A percentile compares a stretch with the other conserved stretches of the same genome.
Evolutionary conservation across 2,888 invertebrate genomes (phyloP).

Genomic region (Drosophila ustulata): DNA sequence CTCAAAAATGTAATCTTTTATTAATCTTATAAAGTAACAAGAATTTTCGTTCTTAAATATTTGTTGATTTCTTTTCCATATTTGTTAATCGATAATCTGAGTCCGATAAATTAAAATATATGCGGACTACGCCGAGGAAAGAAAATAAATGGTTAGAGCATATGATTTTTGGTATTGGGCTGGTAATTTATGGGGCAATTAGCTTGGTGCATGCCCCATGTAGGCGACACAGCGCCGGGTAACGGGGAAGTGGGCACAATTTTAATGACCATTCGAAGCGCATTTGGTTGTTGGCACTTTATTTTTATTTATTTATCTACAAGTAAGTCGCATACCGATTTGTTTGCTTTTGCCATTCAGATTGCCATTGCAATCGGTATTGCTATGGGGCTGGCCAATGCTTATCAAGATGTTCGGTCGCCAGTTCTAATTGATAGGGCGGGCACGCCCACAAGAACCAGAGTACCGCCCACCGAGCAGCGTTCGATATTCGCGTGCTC

Average conservation of each 20-base stretch:
- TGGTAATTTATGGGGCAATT: slow-evolving; percentile 79
- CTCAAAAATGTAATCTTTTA: no score
- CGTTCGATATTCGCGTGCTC: slow-evolving; percentile 76
- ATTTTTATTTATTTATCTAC: slow-evolving; percentile 73
- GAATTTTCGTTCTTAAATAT: no score
- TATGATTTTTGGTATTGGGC: slow-evolving; percentile 38
- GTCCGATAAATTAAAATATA: slow-evolving; percentile 44
- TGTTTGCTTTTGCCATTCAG: slow-evolving; percentile 19
- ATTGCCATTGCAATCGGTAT: slow-evolving; percentile 32
- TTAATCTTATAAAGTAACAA: no score
- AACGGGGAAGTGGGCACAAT: slow-evolving; percentile 25
- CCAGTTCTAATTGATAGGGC: slow-evolving; percentile 77
- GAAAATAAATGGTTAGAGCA: slow-evolving; percentile 2
- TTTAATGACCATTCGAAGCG: slow-evolving; percentile 80
- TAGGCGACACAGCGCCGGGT: slow-evolving; percentile 32
- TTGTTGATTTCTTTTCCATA: background rate
- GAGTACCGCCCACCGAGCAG: slow-evolving; percentile 35
- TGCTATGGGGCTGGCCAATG: slow-evolving; percentile 21
- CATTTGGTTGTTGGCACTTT: slow-evolving; percentile 78
- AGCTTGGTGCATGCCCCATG: slow-evolving; percentile 65
- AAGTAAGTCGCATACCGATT: slow-evolving; percentile 48
- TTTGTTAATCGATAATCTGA: slow-evolving; percentile 55
- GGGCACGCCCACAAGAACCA: slow-evolving; percentile 61
- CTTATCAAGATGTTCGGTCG: slow-evolving; percentile 78
- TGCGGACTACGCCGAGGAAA: background rate